phyloP scores from a whole-genome alignment of 2,888 invertebrate species.

The Ceratothoa steindachneri region DNA sequence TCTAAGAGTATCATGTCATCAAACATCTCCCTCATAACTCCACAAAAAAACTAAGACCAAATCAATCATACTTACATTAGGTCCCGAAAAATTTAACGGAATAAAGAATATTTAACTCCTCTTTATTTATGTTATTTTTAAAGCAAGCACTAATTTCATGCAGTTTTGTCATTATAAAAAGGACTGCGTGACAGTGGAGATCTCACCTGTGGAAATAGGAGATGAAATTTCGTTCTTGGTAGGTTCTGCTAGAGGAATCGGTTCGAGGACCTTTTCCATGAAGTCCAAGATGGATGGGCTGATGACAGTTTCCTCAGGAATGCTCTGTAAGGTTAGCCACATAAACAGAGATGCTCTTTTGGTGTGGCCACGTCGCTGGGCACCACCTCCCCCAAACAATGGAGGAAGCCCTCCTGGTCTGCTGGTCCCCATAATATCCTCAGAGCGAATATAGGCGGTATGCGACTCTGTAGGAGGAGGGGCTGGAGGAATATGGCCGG shows the following conservation, averaged over 20 bases:
- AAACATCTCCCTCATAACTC: too few species aligned
- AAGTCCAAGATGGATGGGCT: slow-evolving; percentile 96
- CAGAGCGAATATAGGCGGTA: neutral
- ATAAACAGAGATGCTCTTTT: slow-evolving; percentile 73
- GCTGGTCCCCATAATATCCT: neutral
- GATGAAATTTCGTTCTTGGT: slow-evolving; percentile 49
- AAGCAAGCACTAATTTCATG: too few species aligned
- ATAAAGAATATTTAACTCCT: too few species aligned
- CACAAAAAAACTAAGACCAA: too few species aligned
- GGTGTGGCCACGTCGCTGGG: slow-evolving; percentile 11
- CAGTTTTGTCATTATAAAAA: too few species aligned
- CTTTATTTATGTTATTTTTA: too few species aligned
- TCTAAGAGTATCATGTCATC: too few species aligned
- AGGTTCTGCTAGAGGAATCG: slow-evolving; percentile 66
- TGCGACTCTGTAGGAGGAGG: neutral
- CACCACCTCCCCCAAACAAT: neutral
- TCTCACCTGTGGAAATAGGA: slow-evolving; percentile 49
- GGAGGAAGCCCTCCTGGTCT: neutral
- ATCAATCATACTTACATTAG: too few species aligned
- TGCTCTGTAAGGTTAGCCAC: slow-evolving; percentile 93
- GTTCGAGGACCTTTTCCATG: slow-evolving; percentile 92
- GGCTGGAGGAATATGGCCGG: neutral
- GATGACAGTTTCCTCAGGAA: slow-evolving; percentile 95
- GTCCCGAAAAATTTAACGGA: too few species aligned
- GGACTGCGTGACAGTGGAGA: too few species aligned